Evolutionary conservation across 2,113 vertebrate genomes (phyloP).

Genomic region (Pelusios castaneus): DNA sequence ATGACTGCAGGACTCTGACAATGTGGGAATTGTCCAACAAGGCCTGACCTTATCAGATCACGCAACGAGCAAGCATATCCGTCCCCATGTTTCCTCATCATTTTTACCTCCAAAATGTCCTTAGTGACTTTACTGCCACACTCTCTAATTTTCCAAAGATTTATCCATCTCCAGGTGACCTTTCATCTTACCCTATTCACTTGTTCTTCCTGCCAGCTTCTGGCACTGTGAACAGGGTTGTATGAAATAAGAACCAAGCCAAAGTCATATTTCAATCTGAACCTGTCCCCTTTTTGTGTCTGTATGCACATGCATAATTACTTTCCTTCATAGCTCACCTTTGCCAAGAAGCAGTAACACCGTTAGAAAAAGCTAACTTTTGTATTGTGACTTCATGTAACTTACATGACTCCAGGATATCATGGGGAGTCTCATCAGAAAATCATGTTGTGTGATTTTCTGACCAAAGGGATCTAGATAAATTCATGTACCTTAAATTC

Average conservation of each 20-base stretch:
- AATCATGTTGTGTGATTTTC: neutral
- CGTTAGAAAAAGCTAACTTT: neutral
- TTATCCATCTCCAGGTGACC: neutral
- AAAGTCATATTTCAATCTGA: neutral
- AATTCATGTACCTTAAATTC: neutral
- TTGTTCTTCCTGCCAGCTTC: neutral
- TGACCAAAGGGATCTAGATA: neutral
- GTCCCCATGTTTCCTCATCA: neutral
- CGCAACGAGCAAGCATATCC: neutral
- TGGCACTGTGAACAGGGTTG: neutral
- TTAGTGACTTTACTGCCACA: neutral
- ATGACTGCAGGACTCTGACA: neutral
- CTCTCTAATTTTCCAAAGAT: neutral
- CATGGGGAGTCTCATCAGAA: neutral
- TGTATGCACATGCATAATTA: neutral
- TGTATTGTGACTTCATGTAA: neutral
- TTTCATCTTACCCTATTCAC: neutral
- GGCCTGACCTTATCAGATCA: rapidly evolving
- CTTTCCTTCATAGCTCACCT: neutral
- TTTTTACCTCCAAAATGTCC: neutral
- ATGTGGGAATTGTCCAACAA: neutral
- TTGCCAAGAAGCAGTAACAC: constrained; percentile 1
- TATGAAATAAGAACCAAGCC: neutral
- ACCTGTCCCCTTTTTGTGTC: rapidly evolving
- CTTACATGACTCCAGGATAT: neutral